Evolutionary conservation across 2,888 invertebrate species (phyloP).

Genomic region (Priocnemis perturbator): DNA sequence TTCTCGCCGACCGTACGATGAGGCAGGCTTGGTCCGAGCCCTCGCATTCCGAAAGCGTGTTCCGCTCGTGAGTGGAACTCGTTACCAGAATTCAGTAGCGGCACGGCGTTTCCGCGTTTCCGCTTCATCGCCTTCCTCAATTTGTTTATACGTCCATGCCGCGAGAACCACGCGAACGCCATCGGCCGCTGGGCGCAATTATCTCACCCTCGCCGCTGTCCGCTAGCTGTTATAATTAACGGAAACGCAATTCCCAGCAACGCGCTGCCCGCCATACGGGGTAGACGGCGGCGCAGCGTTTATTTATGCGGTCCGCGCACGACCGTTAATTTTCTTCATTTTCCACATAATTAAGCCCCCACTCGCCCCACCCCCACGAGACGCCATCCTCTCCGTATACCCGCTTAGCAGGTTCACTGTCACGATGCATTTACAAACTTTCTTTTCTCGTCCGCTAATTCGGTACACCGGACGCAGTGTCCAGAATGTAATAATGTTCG

Average conservation of each 20-base stretch:
- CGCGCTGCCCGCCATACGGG: not conserved
- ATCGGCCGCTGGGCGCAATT: not conserved
- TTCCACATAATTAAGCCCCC: conserved; percentile 5
- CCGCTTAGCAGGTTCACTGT: too few species aligned
- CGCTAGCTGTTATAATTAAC: not conserved
- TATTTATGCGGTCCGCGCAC: conserved; percentile 18
- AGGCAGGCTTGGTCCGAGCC: too few species aligned
- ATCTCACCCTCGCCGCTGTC: not conserved
- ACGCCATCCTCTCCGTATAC: too few species aligned
- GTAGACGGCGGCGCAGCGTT: not conserved
- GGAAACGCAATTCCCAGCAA: conserved; percentile 8
- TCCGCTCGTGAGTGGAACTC: not conserved
- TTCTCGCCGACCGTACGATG: too few species aligned
- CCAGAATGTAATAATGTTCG: too few species aligned
- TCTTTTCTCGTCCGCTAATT: too few species aligned
- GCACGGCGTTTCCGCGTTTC: not conserved
- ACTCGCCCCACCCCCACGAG: too few species aligned
- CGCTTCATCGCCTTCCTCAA: not conserved
- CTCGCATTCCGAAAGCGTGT: too few species aligned
- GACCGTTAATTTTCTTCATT: conserved; percentile 17
- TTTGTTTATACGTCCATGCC: not conserved
- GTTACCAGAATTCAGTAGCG: not conserved
- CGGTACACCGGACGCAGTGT: too few species aligned
- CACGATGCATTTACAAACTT: too few species aligned
- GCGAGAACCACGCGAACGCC: not conserved